Base-by-base conservation (phyloP, 2,888 invertebrate genomes). In the Macrosoma leucophasiata region DNA sequence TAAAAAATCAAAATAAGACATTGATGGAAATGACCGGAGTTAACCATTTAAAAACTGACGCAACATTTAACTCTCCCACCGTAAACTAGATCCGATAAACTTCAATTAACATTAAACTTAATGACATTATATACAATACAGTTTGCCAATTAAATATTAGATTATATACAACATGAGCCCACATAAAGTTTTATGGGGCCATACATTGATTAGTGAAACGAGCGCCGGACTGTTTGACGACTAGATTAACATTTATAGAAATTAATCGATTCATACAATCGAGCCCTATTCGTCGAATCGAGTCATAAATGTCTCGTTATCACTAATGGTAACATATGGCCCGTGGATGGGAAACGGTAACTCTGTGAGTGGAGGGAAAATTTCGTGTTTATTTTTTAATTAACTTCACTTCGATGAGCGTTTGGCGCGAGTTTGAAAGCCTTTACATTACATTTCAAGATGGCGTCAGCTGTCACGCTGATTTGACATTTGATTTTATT, bases 171-270 rank as follows among this genome's bases (percentile, higher is more conserved):
- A 64, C 64, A 52, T 52, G 55, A 49, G 49, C 55, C 50, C 52
- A 58, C 58, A 69, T 72, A 69, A 71, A 73, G 62, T 62, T 75
- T 76, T 75, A 75, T 66, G 53, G 62, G 65, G 62, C 73, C 59
- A 73, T 68, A 69, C 71, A 67, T 71, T 77, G 75, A 81, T 81
- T 77, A 79, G 69, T 67, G 61, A 75, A 78, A 79, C 77, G 73
- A 75, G 61, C 62, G 52, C 46, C 67, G 63, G 70, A 71, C 74
- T 73, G 67, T 76, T 77, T 77, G 77, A 78, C 65, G 75, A 73
- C 65, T 62, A 58, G 75, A 74, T 79, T 78, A 76, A 76, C 73
- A 77, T 77, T 75, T 71, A 71, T 70, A 67, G 68, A 73, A 75
- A 81, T 76, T 79, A 78, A 79, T 79, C 78, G 82, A 79, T 79